Conservation (phyloP, 2,888 invertebrate genomes). For the Prionchulus punctatus region DNA sequence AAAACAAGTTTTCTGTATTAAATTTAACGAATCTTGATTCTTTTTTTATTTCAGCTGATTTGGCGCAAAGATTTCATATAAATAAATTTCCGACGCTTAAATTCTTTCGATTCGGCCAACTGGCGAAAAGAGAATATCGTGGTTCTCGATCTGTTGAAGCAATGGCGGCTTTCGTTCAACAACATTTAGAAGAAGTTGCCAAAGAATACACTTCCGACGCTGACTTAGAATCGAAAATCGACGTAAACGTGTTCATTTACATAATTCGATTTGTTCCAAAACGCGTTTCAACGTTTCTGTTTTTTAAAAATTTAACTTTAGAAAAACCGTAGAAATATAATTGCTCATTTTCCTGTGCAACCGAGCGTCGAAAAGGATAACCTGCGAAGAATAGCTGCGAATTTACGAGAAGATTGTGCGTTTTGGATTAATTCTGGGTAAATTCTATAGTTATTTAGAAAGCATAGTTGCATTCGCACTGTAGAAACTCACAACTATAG, state of each 20-base stretch:
- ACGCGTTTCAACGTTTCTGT: constrained; percentile 10
- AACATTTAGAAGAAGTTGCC: constrained; percentile 56
- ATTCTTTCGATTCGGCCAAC: constrained; percentile 47
- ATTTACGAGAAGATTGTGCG: constrained; percentile 81
- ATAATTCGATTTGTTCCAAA: neutral
- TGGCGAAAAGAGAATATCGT: constrained; percentile 39
- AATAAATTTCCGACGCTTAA: constrained; percentile 97
- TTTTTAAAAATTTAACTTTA: no score
- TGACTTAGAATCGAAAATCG: constrained; percentile 11
- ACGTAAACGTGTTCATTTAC: neutral
- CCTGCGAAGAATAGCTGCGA: constrained; percentile 58
- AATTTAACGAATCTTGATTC: neutral
- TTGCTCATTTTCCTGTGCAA: constrained; percentile 38
- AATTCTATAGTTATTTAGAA: constrained; percentile 9
- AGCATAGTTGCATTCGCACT: no score
- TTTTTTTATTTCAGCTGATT: constrained; percentile 40
- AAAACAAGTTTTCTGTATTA: constrained; percentile 12
- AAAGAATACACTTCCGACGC: neutral
- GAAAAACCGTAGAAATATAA: constrained; percentile 48
- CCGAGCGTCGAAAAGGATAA: constrained; percentile 63
- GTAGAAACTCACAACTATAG: no score
- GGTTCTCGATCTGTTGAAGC: constrained; percentile 76
- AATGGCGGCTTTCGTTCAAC: constrained; percentile 66
- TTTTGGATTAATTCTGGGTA: constrained; percentile 78
- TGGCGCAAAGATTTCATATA: constrained; percentile 81